Percentiles rank a stretch among this genome's conserved stretches.
phyloP scores from a whole-genome alignment of 2,888 invertebrate species.

The Drosophila macrospina region DNA sequence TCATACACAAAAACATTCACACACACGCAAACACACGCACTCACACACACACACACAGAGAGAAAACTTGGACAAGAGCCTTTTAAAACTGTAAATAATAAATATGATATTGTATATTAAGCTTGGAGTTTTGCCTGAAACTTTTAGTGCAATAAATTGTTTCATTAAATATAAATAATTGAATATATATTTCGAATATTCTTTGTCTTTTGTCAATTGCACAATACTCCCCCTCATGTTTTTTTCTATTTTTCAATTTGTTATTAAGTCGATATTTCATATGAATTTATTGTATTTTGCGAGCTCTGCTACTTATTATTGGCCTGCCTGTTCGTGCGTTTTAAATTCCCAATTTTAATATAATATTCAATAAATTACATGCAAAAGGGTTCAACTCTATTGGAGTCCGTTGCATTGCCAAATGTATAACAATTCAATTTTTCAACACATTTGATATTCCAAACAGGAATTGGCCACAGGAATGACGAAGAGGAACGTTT shows the following conservation, averaged over 20 bases:
- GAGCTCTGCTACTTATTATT: slow-evolving; percentile 24
- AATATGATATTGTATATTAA: slow-evolving; percentile 55
- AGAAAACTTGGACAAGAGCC: slow-evolving; percentile 24
- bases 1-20: slow-evolving; percentile 24
- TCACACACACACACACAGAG: too few relatives aligned
- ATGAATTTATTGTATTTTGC: slow-evolving; percentile 16
- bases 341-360: slow-evolving; percentile 35
- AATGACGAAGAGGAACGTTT: slow-evolving; percentile 3
- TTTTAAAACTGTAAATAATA: slow-evolving; percentile 66
- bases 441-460: slow-evolving; percentile 52
- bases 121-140: slow-evolving; percentile 28
- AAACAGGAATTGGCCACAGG: slow-evolving; percentile 46
- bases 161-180: slow-evolving; percentile 52
- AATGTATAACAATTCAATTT: slow-evolving; percentile 36
- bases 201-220: slow-evolving; percentile 22
- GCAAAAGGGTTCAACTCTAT: slow-evolving; percentile 9
- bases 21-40: slow-evolving; percentile 23
- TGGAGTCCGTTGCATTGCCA: slow-evolving; percentile 29
- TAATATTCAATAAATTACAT: slow-evolving; percentile 37
- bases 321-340: slow-evolving; percentile 9
- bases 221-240: neutral
- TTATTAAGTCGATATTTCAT: slow-evolving; percentile 33
- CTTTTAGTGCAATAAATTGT: slow-evolving; percentile 47
- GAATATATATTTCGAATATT: slow-evolving; percentile 20
- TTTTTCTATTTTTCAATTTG: slow-evolving; percentile 12